Evolutionary conservation across 2,113 vertebrate species (phyloP).

Genomic region (Lepidothrix coronata): DNA sequence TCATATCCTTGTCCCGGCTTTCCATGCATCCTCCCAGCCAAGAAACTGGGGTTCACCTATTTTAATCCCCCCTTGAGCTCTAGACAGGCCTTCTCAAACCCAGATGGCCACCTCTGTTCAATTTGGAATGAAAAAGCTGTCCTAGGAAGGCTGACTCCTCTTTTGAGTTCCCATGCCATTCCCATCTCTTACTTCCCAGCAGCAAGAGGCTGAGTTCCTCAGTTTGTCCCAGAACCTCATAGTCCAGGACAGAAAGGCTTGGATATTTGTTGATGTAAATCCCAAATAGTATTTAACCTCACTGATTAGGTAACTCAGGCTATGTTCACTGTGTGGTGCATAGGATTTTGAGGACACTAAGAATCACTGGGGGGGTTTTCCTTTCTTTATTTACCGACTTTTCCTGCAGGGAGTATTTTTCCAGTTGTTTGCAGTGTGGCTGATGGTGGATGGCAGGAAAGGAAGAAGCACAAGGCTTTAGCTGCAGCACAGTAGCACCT

Average conservation of each 20-base stretch:
- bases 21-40: background rate
- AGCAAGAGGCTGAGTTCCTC: background rate
- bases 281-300: background rate
- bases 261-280: background rate
- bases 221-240: background rate
- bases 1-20: background rate
- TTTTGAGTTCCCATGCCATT: background rate
- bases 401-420: background rate
- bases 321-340: background rate
- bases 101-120: background rate
- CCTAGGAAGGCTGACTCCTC: background rate
- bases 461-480: background rate
- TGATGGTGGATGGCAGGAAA: background rate
- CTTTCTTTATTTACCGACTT: background rate
- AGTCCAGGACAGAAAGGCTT: background rate
- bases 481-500: background rate
- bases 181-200: background rate
- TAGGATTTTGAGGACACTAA: background rate
- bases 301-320: background rate
- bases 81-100: background rate
- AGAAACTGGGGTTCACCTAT: background rate
- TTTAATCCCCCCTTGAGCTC: background rate
- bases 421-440: background rate
- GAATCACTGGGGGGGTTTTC: fast-evolving
- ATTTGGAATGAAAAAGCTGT: background rate